phyloP scores from a whole-genome alignment of 2,888 invertebrate genomes.

The Orchesellides sinensis region DNA sequence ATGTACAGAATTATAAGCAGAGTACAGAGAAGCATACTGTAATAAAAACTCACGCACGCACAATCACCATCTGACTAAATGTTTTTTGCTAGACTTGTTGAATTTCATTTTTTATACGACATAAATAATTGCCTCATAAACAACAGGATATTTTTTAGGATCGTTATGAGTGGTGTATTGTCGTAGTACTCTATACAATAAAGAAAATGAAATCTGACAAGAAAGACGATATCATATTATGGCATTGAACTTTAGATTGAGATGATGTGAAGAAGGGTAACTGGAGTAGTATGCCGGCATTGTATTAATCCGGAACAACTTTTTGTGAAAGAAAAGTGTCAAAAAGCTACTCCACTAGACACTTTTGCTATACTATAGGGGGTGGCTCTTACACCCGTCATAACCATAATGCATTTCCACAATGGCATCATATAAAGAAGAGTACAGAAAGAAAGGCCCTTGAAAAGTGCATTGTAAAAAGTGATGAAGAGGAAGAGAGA shows the following conservation, averaged over 20 bases:
- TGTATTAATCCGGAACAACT: not conserved
- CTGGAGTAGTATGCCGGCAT: too few species aligned
- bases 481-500: not conserved
- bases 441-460: not conserved
- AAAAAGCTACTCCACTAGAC: not conserved
- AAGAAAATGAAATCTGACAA: conserved; percentile 32
- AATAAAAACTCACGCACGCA: too few species aligned
- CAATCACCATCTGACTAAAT: not conserved
- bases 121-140: conserved; percentile 42
- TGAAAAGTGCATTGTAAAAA: not conserved
- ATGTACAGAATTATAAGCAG: too few species aligned
- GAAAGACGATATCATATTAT: conserved; percentile 26
- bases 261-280: conserved; percentile 5
- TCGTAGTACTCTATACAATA: conserved; percentile 18
- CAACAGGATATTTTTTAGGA: too few species aligned
- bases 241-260: conserved; percentile 53
- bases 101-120: not conserved
- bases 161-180: conserved; percentile 18
- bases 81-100: not conserved
- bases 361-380: not conserved
- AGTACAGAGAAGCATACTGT: too few species aligned
- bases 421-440: not conserved
- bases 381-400: not conserved
- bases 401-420: too few species aligned
- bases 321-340: not conserved